Base-by-base conservation (phyloP, 2,797 vertebrate species). In the Esox masquinongy region DNA sequence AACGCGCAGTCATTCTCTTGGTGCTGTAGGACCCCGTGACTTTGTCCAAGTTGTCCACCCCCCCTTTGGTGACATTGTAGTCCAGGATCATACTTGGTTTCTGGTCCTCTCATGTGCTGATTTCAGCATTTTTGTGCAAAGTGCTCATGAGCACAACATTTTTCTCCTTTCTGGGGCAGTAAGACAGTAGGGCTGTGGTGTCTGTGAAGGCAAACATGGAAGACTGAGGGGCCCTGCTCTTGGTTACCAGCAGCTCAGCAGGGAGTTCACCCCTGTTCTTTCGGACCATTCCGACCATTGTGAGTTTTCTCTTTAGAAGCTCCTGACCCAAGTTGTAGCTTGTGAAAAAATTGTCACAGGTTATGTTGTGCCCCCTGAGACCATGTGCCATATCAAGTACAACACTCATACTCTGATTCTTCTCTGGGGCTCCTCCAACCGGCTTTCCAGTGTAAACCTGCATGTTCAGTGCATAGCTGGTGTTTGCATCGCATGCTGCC, bases 141-240 rank as follows among this genome's bases (percentile, higher is more conserved):
- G 75, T 77, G 72, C 68, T 84, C 76, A 82, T 82, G 77, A 79
- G 72, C 70, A 79, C 74, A 70, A 79, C 34, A 83, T 83, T 74
- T 78, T 76, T 80, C 31, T 39, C 77, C 77, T 74, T 83, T 74
- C 77, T 71, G 75, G 73, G 53, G 51, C 56, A 79, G 72, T 82
- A 75, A 74, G 73, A 78, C 70, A 66, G 53, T 2, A 82, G 59
- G 73, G 70, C 68, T 31, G 3, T 31, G 29, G 29, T 31, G 29
- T 31, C 29, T 31, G 29, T 31, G 3, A 31, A 31, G 29, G 29
- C 29, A 1, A 31, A 31, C 29, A 31, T 31, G 3, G 3, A 31
- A 31, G 1, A 31, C 29, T 31, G 29, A 31, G 29, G 29, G 29
- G 3, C 29, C 29, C 29, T 31, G 29, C 1, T 31, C 29, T 31